phyloP scores from a whole-genome alignment of 2,113 vertebrate genomes.

The Ailuropoda melanoleuca region DNA sequence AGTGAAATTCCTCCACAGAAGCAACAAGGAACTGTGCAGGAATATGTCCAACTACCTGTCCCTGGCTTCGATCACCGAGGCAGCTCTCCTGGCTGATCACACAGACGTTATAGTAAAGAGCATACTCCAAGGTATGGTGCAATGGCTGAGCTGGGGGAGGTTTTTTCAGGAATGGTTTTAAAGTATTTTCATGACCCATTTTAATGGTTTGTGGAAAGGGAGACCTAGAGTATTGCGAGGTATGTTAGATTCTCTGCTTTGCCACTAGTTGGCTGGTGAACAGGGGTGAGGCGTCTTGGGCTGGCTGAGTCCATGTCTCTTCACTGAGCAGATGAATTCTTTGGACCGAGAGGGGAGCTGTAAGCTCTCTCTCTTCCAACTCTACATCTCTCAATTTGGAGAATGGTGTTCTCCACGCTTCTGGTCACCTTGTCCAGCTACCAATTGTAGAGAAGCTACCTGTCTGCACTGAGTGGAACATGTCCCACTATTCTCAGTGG shows the following conservation, averaged over 20 bases:
- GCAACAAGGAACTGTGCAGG: constrained; percentile 92
- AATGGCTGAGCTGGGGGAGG: not conserved
- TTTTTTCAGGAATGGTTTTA: not conserved
- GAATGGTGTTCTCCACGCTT: not conserved
- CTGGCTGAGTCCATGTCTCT: not conserved
- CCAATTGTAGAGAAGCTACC: not conserved
- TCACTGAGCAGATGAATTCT: not conserved
- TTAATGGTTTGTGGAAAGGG: not conserved
- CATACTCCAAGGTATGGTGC: constrained; percentile 91
- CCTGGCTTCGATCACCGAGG: constrained; percentile 92
- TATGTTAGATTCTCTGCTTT: not conserved
- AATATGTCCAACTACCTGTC: constrained; percentile 98
- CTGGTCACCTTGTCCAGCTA: not conserved
- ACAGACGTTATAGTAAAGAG: constrained; percentile 90
- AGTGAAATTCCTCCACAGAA: constrained; percentile 93
- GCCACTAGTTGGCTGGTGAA: not conserved
- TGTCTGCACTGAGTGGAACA: not conserved
- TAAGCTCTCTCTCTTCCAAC: not conserved
- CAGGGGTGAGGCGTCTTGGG: not conserved
- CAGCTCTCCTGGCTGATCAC: constrained; percentile 93
- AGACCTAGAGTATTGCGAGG: not conserved
- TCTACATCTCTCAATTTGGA: not conserved
- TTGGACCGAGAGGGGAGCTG: not conserved
- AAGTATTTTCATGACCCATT: not conserved
- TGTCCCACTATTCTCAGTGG: not conserved